Percentiles rank a stretch among this genome's conserved stretches.
Conservation (phyloP, 2,797 vertebrate species). For the Sebastes cheni region DNA sequence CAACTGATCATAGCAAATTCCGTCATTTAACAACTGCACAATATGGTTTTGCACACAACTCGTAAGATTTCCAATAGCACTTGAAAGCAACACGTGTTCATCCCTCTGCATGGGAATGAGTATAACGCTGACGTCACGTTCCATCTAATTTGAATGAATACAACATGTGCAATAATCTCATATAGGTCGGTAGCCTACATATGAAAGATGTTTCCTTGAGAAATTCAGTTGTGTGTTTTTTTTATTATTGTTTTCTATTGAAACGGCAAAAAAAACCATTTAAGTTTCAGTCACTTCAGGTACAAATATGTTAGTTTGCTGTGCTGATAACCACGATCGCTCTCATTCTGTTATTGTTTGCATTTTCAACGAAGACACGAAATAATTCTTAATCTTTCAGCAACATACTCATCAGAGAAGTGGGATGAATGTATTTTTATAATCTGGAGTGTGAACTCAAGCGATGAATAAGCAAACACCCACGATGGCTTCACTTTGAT, state of each 20-base stretch:
- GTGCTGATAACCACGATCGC: not conserved
- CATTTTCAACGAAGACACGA: not conserved
- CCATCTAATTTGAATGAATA: constrained; percentile 35
- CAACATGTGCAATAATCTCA: not conserved
- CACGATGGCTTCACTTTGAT: not conserved
- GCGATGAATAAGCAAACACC: not conserved
- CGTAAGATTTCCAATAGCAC: not conserved
- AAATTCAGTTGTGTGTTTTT: accelerated
- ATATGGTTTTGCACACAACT: not conserved
- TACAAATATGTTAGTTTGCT: not conserved
- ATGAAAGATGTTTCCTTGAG: not conserved
- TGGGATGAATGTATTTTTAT: not conserved
- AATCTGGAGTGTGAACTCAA: not conserved
- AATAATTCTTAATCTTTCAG: not conserved
- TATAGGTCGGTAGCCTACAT: not conserved
- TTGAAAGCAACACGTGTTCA: constrained; percentile 20
- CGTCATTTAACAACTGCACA: not conserved
- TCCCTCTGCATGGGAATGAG: constrained; percentile 14
- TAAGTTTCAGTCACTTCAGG: not conserved
- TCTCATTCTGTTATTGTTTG: not conserved
- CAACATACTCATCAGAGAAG: not conserved
- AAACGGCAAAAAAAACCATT: not conserved
- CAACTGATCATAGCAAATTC: not conserved
- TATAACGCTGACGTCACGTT: constrained; percentile 52
- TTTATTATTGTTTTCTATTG: not conserved